phyloP scores from a whole-genome alignment of 37 sponge, comb jelly and placozoan genomes.

The Cliona cf. orientalis region DNA sequence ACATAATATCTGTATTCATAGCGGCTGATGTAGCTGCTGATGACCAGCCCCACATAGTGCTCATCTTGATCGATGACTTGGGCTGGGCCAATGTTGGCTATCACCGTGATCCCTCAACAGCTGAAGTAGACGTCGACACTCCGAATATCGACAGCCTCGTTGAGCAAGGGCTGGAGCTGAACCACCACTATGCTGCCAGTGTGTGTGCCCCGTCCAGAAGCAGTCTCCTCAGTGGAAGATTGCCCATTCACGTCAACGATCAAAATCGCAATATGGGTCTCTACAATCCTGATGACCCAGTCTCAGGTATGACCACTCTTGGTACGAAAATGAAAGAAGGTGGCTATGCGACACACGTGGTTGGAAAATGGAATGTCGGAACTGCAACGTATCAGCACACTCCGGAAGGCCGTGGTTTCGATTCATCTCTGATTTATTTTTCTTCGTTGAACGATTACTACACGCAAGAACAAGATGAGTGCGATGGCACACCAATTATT shows the following conservation, averaged over 20 bases:
- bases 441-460: constrained; percentile 32
- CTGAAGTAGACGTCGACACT: too few species aligned
- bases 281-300: neutral
- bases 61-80: too few species aligned
- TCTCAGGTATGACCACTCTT: neutral
- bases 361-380: neutral
- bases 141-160: too few species aligned
- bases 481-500: neutral
- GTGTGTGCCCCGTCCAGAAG: neutral
- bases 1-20: too few species aligned
- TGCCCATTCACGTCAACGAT: neutral
- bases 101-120: too few species aligned
- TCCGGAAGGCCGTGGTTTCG: constrained; percentile 43
- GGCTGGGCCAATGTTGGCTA: too few species aligned
- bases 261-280: neutral
- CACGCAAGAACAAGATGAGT: neutral
- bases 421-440: constrained; percentile 35
- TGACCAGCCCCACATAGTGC: too few species aligned
- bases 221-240: neutral
- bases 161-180: neutral
- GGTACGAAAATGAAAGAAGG: neutral
- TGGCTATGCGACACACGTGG: neutral
- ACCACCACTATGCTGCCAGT: neutral
- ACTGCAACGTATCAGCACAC: too few species aligned
- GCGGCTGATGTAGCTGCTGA: too few species aligned